phyloP scores from a whole-genome alignment of 2,797 vertebrate species.

The Macropodus opercularis region DNA sequence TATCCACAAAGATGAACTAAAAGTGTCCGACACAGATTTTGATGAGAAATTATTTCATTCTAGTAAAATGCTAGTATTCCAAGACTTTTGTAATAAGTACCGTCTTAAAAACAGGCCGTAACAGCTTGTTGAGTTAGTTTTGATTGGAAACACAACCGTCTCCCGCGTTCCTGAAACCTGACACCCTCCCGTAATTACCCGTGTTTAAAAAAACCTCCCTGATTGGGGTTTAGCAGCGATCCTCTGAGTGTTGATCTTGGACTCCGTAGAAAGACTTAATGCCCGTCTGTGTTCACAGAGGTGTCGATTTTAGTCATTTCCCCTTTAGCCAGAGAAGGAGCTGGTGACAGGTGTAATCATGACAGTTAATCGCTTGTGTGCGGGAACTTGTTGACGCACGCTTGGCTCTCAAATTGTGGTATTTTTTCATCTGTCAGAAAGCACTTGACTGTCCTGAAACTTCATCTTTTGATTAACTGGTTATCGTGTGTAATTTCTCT shows the following conservation, averaged over 20 bases:
- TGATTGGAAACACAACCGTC: constrained; percentile 1
- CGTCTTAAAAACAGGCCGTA: neutral
- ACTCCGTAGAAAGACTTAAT: constrained; percentile 12
- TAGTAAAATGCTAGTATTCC: too few relatives aligned
- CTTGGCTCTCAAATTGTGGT: constrained; percentile 28
- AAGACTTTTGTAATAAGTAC: neutral
- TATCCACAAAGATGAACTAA: neutral
- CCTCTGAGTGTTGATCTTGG: constrained; percentile 47
- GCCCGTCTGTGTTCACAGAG: constrained; percentile 41
- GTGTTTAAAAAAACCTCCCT: constrained; percentile 8
- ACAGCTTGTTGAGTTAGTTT: neutral
- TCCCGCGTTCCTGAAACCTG: constrained; percentile 21
- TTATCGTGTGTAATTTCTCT: neutral
- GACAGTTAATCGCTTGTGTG: constrained; percentile 48
- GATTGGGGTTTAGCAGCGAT: constrained; percentile 31
- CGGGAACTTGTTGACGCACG: constrained; percentile 53
- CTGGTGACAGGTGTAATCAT: constrained; percentile 62
- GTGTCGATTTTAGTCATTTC: constrained; percentile 55
- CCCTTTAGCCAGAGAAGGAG: constrained; percentile 37
- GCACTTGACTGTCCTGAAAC: constrained; percentile 23
- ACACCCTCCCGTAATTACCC: constrained; percentile 31
- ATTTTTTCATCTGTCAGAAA: constrained; percentile 17
- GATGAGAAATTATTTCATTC: neutral
- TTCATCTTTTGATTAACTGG: neutral
- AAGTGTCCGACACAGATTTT: neutral